Percentiles rank a stretch among this genome's conserved stretches.
Conservation (phyloP, 2,113 vertebrate genomes). For the Salvelinus fontinalis region DNA sequence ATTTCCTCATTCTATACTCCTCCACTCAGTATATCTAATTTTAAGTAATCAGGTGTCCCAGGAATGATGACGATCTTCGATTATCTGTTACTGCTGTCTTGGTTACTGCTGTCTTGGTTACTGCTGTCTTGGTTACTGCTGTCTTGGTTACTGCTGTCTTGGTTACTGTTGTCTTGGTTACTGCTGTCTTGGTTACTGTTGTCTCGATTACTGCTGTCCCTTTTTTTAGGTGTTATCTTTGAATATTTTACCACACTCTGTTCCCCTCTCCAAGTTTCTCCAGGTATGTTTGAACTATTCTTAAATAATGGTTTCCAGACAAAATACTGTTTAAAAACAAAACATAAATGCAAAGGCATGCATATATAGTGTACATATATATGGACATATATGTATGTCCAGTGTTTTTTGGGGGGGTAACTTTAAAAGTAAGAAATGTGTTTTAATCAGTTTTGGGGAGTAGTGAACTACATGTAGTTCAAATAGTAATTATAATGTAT, state of each 20-base stretch:
- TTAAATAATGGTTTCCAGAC: no score
- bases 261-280: neutral
- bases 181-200: neutral
- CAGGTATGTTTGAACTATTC: neutral
- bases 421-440: no score
- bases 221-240: neutral
- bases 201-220: neutral
- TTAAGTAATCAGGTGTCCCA: neutral
- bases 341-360: no score
- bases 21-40: neutral
- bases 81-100: no score
- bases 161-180: neutral
- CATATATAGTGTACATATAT: no score
- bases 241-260: neutral
- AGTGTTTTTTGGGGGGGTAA: no score
- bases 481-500: no score
- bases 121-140: neutral
- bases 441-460: no score
- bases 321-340: no score
- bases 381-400: no score
- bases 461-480: no score
- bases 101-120: neutral
- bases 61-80: no score
- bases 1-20: neutral
- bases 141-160: neutral